phyloP scores from a whole-genome alignment of 2,888 invertebrate species.

The Netelia fuscicornis region DNA sequence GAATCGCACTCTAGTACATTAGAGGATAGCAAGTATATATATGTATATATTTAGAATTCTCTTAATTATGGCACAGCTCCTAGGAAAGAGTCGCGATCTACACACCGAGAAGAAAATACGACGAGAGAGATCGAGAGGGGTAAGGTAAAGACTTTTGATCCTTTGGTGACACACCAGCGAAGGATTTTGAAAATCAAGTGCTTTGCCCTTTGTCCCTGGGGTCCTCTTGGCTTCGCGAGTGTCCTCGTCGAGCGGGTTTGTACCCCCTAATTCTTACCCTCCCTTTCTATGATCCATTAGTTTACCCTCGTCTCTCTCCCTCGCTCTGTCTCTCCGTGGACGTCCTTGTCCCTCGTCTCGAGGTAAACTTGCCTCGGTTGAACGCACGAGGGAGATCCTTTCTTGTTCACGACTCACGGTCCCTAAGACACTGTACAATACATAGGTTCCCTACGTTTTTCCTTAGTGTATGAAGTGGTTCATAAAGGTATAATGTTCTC shows the following conservation, averaged over 20 bases:
- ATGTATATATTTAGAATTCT: conserved; percentile 26
- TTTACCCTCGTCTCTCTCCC: conserved; percentile 42
- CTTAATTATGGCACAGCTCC: conserved; percentile 54
- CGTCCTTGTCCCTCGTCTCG: conserved; percentile 41
- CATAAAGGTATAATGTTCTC: conserved; percentile 8
- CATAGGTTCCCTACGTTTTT: neutral
- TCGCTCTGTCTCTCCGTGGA: conserved; percentile 24
- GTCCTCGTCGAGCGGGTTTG: conserved; percentile 59
- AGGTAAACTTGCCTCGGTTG: conserved; percentile 38
- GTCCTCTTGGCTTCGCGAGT: conserved; percentile 39
- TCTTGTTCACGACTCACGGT: conserved; percentile 36
- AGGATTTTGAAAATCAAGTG: conserved; percentile 58
- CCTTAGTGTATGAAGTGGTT: conserved; percentile 8
- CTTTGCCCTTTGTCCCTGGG: conserved; percentile 52
- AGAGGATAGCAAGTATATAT: conserved; percentile 25
- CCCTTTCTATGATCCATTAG: conserved; percentile 23
- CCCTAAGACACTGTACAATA: neutral
- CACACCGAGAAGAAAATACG: neutral
- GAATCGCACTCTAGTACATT: conserved; percentile 30
- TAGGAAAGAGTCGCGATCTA: conserved; percentile 22
- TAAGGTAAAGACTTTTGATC: conserved; percentile 28
- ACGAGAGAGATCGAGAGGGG: conserved; percentile 32
- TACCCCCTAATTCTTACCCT: conserved; percentile 45
- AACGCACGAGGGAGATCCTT: conserved; percentile 30
- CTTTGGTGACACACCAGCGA: conserved; percentile 46